Percentiles rank a stretch among this genome's conserved stretches.
Conservation (phyloP, 2,888 invertebrate species). For the Frankliniella fusca region DNA sequence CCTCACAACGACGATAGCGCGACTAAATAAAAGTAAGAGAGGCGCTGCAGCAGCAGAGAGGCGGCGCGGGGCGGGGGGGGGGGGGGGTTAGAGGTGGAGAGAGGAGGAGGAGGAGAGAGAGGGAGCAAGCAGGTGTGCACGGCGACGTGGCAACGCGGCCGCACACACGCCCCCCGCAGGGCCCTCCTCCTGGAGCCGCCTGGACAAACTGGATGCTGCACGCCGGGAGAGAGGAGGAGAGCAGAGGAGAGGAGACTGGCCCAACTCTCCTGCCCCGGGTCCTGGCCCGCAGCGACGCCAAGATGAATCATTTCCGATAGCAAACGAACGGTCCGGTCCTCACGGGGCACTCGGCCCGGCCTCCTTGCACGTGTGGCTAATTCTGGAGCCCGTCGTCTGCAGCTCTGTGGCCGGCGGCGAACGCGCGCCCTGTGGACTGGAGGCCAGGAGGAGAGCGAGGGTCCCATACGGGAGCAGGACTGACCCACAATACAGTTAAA, state of each 20-base stretch:
- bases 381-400: no score
- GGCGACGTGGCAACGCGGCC: not conserved
- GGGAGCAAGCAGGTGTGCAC: not conserved
- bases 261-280: no score
- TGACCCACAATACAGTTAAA: no score
- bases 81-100: slow-evolving; percentile 35
- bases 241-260: no score
- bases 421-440: no score
- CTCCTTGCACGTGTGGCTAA: no score
- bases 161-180: not conserved
- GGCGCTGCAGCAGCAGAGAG: slow-evolving; percentile 33
- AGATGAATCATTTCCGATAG: slow-evolving; percentile 25
- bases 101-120: not conserved
- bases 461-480: no score
- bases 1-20: not conserved
- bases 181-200: not conserved
- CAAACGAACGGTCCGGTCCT: slow-evolving; percentile 5
- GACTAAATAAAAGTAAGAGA: slow-evolving; percentile 29
- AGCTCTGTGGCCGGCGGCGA: no score
- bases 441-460: no score
- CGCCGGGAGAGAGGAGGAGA: no score
- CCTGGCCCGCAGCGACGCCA: slow-evolving; percentile 16
- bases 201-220: not conserved
- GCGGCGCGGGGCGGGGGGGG: slow-evolving; percentile 15
- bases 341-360: not conserved